phyloP scores from a whole-genome alignment of 1,140 invertebrate genomes.

The Zaprionus ghesquierei region DNA sequence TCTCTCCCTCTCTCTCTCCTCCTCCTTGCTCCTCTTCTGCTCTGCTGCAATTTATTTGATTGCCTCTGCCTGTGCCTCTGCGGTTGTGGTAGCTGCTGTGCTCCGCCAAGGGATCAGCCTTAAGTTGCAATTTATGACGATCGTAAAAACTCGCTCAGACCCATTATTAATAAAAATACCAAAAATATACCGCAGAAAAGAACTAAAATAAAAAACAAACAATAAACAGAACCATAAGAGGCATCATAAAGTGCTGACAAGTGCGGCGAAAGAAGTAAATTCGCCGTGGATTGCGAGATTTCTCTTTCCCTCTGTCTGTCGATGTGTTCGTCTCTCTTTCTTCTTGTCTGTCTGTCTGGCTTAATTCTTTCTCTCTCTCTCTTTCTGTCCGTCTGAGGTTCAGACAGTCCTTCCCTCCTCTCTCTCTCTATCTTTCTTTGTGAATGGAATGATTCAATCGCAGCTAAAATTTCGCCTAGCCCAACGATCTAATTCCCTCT shows the following conservation, averaged over 20 bases:
- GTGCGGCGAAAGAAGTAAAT: constrained; percentile 23
- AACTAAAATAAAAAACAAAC: constrained; percentile 2
- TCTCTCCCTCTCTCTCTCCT: constrained; percentile 1
- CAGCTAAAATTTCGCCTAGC: background rate
- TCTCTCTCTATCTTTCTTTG: background rate
- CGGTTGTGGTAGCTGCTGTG: background rate
- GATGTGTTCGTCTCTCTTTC: background rate
- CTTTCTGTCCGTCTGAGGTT: background rate
- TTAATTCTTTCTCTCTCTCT: background rate
- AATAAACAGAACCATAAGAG: constrained; percentile 20
- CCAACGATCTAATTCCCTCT: background rate
- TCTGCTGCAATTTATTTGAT: constrained; percentile 74
- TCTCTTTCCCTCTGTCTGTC: background rate
- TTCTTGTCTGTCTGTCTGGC: background rate
- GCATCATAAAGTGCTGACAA: constrained; percentile 72
- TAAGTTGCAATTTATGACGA: constrained; percentile 75
- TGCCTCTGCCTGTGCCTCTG: constrained; percentile 44
- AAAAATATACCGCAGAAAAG: constrained; percentile 13
- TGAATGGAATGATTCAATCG: background rate
- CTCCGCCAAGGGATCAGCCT: constrained; percentile 38
- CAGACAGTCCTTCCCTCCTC: too few relatives aligned
- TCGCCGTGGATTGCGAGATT: background rate
- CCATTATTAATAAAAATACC: constrained; percentile 71
- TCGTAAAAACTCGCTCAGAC: constrained; percentile 72
- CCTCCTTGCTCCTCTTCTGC: constrained; percentile 25